These are phyloP conservation scores for Holocentrus rufus DNA, from an alignment of 2,797 vertebrate genomes.

Conservation along the genomic window DNA sequence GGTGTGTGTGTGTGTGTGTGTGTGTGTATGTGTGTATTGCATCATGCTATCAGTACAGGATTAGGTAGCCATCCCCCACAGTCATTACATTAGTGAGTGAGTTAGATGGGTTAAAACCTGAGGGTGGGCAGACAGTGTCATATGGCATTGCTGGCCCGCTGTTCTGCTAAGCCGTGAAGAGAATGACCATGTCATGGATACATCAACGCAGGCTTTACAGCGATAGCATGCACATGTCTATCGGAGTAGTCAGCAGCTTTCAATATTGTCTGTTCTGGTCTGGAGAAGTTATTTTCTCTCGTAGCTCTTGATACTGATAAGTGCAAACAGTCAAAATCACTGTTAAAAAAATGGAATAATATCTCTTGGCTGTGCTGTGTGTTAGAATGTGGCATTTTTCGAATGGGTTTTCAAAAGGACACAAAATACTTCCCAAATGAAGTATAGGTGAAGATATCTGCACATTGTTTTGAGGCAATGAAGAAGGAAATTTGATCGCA, in stretches of 20 bases:
- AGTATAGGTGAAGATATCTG: no score
- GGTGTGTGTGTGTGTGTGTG: not conserved
- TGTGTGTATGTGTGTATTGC: conserved; percentile 1
- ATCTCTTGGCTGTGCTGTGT: no score
- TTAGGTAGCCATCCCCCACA: conserved; percentile 30
- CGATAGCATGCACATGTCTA: not conserved
- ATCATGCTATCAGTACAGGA: conserved; percentile 28
- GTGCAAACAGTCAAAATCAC: no score
- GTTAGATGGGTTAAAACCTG: conserved; percentile 31
- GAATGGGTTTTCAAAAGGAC: no score
- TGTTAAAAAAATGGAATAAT: no score
- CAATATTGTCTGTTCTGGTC: not conserved
- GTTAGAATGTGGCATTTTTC: no score
- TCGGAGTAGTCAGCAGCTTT: not conserved
- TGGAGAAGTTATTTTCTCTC: not conserved
- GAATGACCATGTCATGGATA: not conserved
- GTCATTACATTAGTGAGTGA: conserved; percentile 40
- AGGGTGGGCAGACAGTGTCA: not conserved
- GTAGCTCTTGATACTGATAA: not conserved
- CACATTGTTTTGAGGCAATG: no score
- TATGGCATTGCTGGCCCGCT: conserved; percentile 10
- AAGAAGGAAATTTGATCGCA: no score
- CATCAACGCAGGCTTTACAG: not conserved
- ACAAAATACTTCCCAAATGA: no score
- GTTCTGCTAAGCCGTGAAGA: conserved; percentile 9